These are phyloP conservation scores for Trichonephila clavipes DNA, from an alignment of 1,140 invertebrate species.

Conservation along the genomic window DNA sequence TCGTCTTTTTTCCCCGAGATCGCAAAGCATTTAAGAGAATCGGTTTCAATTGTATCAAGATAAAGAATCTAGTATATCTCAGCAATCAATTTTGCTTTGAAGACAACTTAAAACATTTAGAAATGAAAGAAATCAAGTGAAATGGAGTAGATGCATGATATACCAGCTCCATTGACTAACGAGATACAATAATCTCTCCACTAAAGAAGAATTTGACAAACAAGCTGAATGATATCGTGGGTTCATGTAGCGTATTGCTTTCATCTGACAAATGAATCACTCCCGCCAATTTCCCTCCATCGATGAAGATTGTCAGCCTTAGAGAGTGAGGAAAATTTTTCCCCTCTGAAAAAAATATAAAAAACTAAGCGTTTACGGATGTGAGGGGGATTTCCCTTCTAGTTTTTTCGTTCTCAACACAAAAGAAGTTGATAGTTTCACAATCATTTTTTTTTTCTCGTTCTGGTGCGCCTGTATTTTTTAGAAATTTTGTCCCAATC, in stretches of 20 bases:
- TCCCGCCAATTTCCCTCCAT: constrained; percentile 25
- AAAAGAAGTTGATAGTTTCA: neutral
- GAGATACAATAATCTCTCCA: neutral
- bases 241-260: neutral
- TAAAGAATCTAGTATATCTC: neutral
- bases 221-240: constrained; percentile 21
- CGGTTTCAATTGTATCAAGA: constrained; percentile 1
- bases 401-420: neutral
- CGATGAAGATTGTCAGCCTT: constrained; percentile 7
- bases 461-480: neutral
- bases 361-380: constrained; percentile 8
- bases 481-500: neutral
- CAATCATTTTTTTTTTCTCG: neutral
- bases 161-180: constrained; percentile 25
- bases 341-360: neutral
- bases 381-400: neutral
- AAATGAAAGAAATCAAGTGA: neutral
- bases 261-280: constrained; percentile 38
- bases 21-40: neutral
- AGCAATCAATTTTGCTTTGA: neutral
- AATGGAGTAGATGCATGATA: neutral
- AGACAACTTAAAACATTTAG: neutral
- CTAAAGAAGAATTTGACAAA: constrained; percentile 18
- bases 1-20: neutral
- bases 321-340: neutral